Base-by-base conservation (phyloP, 2,113 vertebrate species). In the Odobenus rosmarus region DNA sequence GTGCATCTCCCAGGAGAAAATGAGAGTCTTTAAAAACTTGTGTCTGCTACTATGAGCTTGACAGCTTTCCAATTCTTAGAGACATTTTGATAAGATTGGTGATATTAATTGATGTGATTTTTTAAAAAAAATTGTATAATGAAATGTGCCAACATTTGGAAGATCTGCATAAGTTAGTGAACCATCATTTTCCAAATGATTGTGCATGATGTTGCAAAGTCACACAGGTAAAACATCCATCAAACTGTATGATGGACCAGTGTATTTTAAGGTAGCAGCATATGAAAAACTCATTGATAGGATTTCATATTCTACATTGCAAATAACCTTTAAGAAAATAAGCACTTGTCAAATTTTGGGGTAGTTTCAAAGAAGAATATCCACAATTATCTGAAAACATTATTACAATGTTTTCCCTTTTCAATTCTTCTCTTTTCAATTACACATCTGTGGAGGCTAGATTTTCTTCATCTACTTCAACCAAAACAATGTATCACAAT, bases 241-340 rank as follows among this genome's bases (percentile, higher is more conserved):
- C 61, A 23, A 18, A 21, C 19, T 80, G 9, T 21, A 62, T 74
- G 24, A 87, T 5, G 46, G 42, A 62, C 39, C 14, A 8, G n/a
- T 5, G 3, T 26, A 64, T 57, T 87, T 79, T 88, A 93, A 80
- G 31, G 4, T 36, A 76, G 61, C 16, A 49, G 24, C 49, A 4
- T n/a, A 83, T 28, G 19, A 91, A 93, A 90, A 82, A 59, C 94
- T 95, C 39, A 80, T 23, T 96, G 59, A 67, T 46, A 90, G 55
- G 91, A 87, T 82, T 90, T 96, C 23, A 51, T 69, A 74, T 64
- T 95, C 71, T 93, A 57, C 24, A 88, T 79, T 15, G 14, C 49
- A 94, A 96, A 92, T 88, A 90, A 84, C 62, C 51, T 95, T 94
- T 92, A 88, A 61, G 93, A 94, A 94, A 97, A 95, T 76, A 96